These are phyloP conservation scores for Caenorhabditis zanzibari DNA, from an alignment of 2,888 invertebrate species.

Conservation along the genomic window DNA sequence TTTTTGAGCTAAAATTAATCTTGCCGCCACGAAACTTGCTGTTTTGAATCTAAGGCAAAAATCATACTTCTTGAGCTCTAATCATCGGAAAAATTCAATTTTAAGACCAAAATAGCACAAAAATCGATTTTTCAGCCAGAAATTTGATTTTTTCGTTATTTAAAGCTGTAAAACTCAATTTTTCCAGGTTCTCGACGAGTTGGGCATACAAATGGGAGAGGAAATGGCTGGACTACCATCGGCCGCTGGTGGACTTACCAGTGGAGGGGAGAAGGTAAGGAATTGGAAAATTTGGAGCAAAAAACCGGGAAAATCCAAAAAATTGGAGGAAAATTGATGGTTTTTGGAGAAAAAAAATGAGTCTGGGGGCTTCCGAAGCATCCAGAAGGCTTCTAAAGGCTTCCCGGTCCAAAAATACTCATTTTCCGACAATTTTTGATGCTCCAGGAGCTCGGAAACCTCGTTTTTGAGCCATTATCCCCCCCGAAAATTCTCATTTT, in stretches of 20 bases:
- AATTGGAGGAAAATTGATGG: neutral
- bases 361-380: too few species aligned
- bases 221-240: constrained; percentile 93
- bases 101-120: too few species aligned
- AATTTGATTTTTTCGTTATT: neutral
- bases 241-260: constrained; percentile 86
- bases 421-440: too few species aligned
- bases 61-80: too few species aligned
- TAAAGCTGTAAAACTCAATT: neutral
- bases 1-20: too few species aligned
- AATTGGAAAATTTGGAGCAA: neutral
- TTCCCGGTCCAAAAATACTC: too few species aligned
- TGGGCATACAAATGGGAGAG: constrained; percentile 95
- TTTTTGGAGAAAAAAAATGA: constrained; percentile 13
- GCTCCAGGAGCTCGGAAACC: too few species aligned
- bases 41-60: too few species aligned
- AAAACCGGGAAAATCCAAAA: neutral
- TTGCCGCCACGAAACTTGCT: too few species aligned
- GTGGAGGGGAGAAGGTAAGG: constrained; percentile 61
- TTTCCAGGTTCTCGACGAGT: constrained; percentile 94
- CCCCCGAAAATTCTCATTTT: constrained; percentile 3
- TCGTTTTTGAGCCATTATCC: too few species aligned
- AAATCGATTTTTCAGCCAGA: neutral
- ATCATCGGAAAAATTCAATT: too few species aligned
- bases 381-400: too few species aligned